A percentile compares a stretch with the other conserved stretches of the same genome.
phyloP scores from a whole-genome alignment of 2,797 vertebrate species.

The Bradypodion ventrale region DNA sequence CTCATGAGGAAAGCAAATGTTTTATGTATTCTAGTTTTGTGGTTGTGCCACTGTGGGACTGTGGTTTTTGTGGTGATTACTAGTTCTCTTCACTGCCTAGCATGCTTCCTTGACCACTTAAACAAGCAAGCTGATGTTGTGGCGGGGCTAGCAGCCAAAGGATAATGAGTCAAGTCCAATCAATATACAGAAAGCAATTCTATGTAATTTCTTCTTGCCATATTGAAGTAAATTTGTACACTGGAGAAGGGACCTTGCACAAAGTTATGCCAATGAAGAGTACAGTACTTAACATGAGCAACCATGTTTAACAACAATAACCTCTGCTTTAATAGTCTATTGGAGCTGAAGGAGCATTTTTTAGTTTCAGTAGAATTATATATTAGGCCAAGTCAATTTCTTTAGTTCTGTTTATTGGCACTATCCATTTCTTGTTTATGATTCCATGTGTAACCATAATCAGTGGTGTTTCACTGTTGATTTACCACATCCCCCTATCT shows the following conservation, averaged over 20 bases:
- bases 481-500: neutral
- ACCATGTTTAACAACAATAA: conserved; percentile 46
- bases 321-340: conserved; percentile 31
- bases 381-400: neutral
- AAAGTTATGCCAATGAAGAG: conserved; percentile 40
- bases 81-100: conserved; percentile 73
- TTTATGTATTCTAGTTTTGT: conserved; percentile 81
- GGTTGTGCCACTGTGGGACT: conserved; percentile 66
- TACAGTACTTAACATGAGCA: conserved; percentile 41
- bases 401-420: neutral
- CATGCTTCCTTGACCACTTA: conserved; percentile 68
- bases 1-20: conserved; percentile 72
- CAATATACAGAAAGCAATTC: conserved; percentile 68
- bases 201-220: conserved; percentile 58
- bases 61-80: conserved; percentile 70
- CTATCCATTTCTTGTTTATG: neutral
- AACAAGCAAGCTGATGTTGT: conserved; percentile 71
- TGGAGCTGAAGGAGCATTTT: conserved; percentile 32
- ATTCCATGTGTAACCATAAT: conserved; percentile 1
- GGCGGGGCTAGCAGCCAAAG: conserved; percentile 75
- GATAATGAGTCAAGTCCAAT: conserved; percentile 46
- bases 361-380: conserved; percentile 30
- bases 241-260: conserved; percentile 53
- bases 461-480: neutral
- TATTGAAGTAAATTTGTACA: conserved; percentile 68